Evolutionary conservation across 2,797 vertebrate species (phyloP).

Genomic region (Adrianichthys oophorus): DNA sequence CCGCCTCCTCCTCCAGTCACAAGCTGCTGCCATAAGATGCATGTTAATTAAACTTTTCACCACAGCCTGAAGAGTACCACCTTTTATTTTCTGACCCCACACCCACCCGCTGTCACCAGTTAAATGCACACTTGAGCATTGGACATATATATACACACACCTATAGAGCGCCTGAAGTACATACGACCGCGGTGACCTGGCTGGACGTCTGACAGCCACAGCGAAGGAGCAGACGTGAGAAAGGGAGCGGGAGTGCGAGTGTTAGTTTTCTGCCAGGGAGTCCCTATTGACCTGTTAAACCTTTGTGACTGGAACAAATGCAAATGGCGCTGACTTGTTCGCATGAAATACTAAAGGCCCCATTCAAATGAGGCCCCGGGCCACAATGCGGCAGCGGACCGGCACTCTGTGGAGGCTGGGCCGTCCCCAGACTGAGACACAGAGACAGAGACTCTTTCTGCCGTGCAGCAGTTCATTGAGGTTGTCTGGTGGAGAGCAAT

Average conservation of each 20-base stretch:
- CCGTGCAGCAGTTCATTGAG: conserved; percentile 69
- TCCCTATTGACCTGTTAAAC: conserved; percentile 95
- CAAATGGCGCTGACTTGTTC: conserved; percentile 94
- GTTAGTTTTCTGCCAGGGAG: conserved; percentile 85
- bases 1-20: conserved; percentile 20
- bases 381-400: conserved; percentile 87
- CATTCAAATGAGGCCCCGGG: conserved; percentile 87
- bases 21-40: conserved; percentile 48
- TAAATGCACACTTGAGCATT: conserved; percentile 41
- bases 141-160: conserved; percentile 38
- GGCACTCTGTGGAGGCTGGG: conserved; percentile 65
- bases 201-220: conserved; percentile 81
- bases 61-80: conserved; percentile 70
- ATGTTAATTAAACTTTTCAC: conserved; percentile 73
- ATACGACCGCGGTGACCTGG: conserved; percentile 68
- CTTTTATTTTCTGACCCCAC: conserved; percentile 77
- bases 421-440: conserved; percentile 64
- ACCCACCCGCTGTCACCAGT: conserved; percentile 76
- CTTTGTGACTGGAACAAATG: conserved; percentile 96
- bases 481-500: conserved; percentile 54
- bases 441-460: conserved; percentile 57
- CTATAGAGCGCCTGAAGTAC: conserved; percentile 48
- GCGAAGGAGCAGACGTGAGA: conserved; percentile 63
- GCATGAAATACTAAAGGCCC: conserved; percentile 88
- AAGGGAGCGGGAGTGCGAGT: conserved; percentile 53